Evolutionary conservation across 2,888 invertebrate species (phyloP).

Genomic region (Cataglyphis rosenhaueri): DNA sequence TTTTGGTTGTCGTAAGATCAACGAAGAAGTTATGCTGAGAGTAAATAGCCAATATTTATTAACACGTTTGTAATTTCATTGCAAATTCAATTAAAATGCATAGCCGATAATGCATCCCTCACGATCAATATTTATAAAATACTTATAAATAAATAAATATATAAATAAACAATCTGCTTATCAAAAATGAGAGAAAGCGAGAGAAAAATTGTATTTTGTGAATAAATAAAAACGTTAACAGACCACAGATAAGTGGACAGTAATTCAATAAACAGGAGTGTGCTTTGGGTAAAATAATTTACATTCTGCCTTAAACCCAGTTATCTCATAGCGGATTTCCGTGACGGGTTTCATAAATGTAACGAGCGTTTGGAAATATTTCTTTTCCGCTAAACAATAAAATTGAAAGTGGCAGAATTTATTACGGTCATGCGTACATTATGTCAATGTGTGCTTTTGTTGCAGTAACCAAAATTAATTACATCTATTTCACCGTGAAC

Average conservation of each 20-base stretch:
- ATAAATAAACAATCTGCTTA: neutral
- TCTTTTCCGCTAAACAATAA: constrained; percentile 27
- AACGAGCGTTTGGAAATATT: constrained; percentile 44
- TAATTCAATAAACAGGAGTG: constrained; percentile 32
- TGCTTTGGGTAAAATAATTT: constrained; percentile 32
- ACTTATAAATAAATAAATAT: neutral
- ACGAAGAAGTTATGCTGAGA: neutral
- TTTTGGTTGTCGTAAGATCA: neutral
- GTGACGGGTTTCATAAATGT: constrained; percentile 42
- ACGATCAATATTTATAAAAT: neutral
- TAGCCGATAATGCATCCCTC: neutral
- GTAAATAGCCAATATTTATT: constrained; percentile 29
- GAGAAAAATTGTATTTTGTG: constrained; percentile 5
- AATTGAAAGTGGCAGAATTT: constrained; percentile 24
- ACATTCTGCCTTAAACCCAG: constrained; percentile 33
- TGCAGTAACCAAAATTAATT: constrained; percentile 26
- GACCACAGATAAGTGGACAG: constrained; percentile 5
- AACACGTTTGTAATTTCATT: neutral
- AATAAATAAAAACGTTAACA: neutral
- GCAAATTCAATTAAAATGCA: constrained; percentile 18
- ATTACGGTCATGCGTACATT: constrained; percentile 20
- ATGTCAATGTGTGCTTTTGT: neutral
- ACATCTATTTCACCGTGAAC: constrained; percentile 7
- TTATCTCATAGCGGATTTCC: constrained; percentile 14
- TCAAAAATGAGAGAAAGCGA: neutral